Percentiles rank a stretch among this genome's conserved stretches.
Conservation (phyloP, 1,140 invertebrate species). For the Drosophila willistoni region DNA sequence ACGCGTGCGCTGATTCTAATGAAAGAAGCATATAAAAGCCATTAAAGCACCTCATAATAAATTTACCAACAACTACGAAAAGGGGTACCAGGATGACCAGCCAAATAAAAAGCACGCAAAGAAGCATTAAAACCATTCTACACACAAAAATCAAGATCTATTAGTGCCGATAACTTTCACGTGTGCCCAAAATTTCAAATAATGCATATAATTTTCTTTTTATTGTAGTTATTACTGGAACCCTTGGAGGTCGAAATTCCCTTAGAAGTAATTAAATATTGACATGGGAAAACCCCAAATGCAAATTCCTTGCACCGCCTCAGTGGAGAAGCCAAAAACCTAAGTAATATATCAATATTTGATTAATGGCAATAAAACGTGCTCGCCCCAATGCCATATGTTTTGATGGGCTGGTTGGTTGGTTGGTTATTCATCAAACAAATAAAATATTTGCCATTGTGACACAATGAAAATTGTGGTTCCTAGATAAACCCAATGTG, state of each 20-base stretch:
- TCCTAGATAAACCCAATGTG: neutral
- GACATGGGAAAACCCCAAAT: slow-evolving; percentile 19
- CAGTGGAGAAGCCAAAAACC: neutral
- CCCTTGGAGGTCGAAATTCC: neutral
- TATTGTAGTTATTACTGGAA: slow-evolving; percentile 8
- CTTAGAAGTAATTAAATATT: slow-evolving; percentile 66
- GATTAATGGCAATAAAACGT: neutral
- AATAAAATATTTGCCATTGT: slow-evolving; percentile 3
- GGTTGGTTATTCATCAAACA: neutral
- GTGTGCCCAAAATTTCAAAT: slow-evolving; percentile 36
- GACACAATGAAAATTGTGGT: neutral
- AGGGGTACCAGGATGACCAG: neutral
- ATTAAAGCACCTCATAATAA: slow-evolving; percentile 17
- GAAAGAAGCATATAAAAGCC: slow-evolving; percentile 3
- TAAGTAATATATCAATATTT: slow-evolving; percentile 1
- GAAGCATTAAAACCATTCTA: neutral
- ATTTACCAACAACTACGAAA: slow-evolving; percentile 5
- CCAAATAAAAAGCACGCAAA: slow-evolving; percentile 16
- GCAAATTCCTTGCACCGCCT: neutral
- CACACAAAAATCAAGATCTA: neutral
- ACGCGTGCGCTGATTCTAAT: slow-evolving; percentile 3
- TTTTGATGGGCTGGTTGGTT: no score
- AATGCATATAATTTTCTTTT: slow-evolving; percentile 28
- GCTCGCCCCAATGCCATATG: neutral
- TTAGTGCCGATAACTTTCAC: slow-evolving; percentile 35